Conservation (phyloP, 2,113 vertebrate species). For the Tetrax tetrax region DNA sequence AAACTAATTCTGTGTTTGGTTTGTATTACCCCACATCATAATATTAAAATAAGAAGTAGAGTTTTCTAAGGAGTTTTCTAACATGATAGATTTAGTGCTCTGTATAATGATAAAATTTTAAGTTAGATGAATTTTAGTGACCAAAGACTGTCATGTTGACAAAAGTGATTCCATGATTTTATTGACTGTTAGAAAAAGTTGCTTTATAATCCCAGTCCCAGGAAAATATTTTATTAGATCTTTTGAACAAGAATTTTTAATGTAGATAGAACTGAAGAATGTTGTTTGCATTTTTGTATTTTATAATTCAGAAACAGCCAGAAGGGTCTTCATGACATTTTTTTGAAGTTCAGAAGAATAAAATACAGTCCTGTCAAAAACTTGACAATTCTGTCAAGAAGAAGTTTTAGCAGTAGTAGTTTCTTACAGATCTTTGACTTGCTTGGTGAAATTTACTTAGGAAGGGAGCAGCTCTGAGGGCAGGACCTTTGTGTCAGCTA, state of each 20-base stretch:
- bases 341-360: not conserved
- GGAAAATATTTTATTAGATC: not conserved
- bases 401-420: not conserved
- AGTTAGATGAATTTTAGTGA: not conserved
- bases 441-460: not conserved
- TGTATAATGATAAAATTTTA: not conserved
- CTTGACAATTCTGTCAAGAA: not conserved
- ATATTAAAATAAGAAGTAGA: not conserved
- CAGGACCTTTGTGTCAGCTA: not conserved
- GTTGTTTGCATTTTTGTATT: conserved; percentile 2
- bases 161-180: not conserved
- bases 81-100: not conserved
- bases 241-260: not conserved
- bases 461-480: not conserved
- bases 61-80: not conserved
- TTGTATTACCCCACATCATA: not conserved
- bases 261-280: not conserved
- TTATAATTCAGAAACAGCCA: not conserved
- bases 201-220: not conserved
- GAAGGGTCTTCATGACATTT: not conserved
- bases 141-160: not conserved
- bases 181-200: not conserved
- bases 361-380: not conserved
- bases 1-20: not conserved
- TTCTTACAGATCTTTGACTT: not conserved